Conservation (phyloP, 2,888 invertebrate species). For the Cryptocephalus primarius region DNA sequence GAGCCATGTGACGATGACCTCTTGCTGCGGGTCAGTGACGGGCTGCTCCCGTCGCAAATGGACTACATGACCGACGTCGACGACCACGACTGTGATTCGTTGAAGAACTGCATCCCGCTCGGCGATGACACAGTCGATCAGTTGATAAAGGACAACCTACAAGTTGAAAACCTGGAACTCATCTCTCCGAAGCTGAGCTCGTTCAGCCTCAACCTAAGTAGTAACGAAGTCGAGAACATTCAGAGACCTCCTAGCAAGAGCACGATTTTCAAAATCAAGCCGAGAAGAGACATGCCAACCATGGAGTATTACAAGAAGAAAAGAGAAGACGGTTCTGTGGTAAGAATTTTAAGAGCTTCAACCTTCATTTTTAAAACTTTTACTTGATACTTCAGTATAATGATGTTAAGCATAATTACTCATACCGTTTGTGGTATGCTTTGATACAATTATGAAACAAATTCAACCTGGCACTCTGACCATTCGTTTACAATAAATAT, state of each 20-base stretch:
- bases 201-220: slow-evolving; percentile 7
- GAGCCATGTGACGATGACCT: not conserved
- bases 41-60: not conserved
- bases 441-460: no score
- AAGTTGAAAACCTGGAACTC: slow-evolving; percentile 11
- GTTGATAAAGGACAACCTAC: slow-evolving; percentile 12
- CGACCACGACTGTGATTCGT: slow-evolving; percentile 9
- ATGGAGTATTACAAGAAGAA: slow-evolving; percentile 12
- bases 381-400: no score
- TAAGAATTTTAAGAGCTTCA: slow-evolving; percentile 2
- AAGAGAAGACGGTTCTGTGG: slow-evolving; percentile 4
- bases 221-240: not conserved
- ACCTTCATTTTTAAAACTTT: not conserved
- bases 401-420: no score
- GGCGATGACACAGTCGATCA: slow-evolving; percentile 14
- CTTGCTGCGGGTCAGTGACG: not conserved
- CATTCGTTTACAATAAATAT: no score
- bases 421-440: no score
- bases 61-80: not conserved
- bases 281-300: slow-evolving; percentile 6
- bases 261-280: not conserved
- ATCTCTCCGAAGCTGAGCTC: slow-evolving; percentile 11
- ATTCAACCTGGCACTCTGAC: no score
- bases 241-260: no score
- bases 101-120: slow-evolving; percentile 11